Percentiles rank a stretch among this genome's conserved stretches.
These are phyloP conservation scores for Dione vanillae DNA, from an alignment of 2,888 invertebrate species.

Conservation along the genomic window DNA sequence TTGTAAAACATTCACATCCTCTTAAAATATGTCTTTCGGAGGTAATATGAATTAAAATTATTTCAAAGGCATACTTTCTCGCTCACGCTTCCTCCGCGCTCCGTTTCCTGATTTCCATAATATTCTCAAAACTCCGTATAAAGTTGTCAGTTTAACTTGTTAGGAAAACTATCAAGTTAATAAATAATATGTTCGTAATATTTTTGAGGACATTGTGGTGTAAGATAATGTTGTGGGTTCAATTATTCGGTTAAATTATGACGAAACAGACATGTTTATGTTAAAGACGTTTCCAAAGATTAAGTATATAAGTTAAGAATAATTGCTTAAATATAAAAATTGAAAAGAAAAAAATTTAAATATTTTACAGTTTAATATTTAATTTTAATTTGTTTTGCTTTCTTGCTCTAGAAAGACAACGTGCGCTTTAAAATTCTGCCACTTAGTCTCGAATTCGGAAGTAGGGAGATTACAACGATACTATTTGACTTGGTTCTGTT, in stretches of 20 bases:
- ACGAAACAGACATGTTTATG: neutral
- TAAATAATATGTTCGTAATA: neutral
- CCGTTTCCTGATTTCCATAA: constrained; percentile 17
- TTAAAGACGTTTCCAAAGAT: neutral
- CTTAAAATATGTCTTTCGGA: neutral
- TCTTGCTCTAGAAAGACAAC: too few relatives aligned
- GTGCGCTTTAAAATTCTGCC: too few relatives aligned
- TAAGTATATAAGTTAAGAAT: too few relatives aligned
- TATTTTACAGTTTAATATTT: too few relatives aligned
- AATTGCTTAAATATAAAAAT: too few relatives aligned
- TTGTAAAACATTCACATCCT: neutral
- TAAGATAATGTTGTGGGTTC: neutral
- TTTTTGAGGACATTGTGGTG: too few relatives aligned
- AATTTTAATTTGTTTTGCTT: too few relatives aligned
- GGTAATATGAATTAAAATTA: constrained; percentile 5
- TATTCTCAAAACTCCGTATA: neutral
- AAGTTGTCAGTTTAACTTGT: constrained; percentile 7
- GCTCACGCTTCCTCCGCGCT: neutral
- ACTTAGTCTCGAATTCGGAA: too few relatives aligned
- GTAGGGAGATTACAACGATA: too few relatives aligned
- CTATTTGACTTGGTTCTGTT: too few relatives aligned
- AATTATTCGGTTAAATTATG: neutral
- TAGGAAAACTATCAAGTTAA: neutral
- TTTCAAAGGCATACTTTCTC: neutral
- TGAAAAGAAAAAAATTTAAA: too few relatives aligned